Evolutionary conservation across 2,113 vertebrate species (phyloP), one percentile per base, ranked within the genome.

Genomic region (Stigmatopora nigra): DNA sequence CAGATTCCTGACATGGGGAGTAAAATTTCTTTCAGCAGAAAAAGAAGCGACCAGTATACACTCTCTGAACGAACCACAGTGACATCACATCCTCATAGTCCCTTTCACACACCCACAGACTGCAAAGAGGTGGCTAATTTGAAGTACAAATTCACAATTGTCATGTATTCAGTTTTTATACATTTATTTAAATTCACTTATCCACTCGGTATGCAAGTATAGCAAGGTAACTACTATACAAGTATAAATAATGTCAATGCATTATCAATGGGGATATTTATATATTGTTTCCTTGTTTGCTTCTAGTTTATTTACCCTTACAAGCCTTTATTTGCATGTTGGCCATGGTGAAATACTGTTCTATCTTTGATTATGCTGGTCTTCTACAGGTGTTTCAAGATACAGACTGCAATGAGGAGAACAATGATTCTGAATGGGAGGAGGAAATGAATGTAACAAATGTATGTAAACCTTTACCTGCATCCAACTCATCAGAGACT

Each of bases 1-100:
- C 83, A 85, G 84, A 80, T 52, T 63, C 38, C 68, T 80, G 83
- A 82, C 72, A 88, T 88, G 83, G 84, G 82, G 76, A 87, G 75
- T 80, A 86, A 86, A 81, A 80, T 88, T 71, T 87, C 83, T 69
- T 84, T 77, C 60, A 72, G 70, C 83, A 81, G 80, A 74, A 76
- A 79, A 75, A 72, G 69, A 75, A 75, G 70, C 82, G 80, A 82
- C 61, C 83, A 68, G 75, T 80, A 78, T 65, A 70, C 78, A 68
- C 64, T 72, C 58, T 84, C 82, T 62, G 81, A 82, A n/a, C 61
- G 82, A 59, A 77, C 79, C 14, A 73, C 79, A 60, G 76, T 68
- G 70, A 53, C 82, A 25, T 72, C 78, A 14, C 77, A 62, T 60
- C 76, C 79, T 58, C 35, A 15, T 52, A 73, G 25, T 71, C 61